Base-by-base conservation (phyloP, 2,113 vertebrate genomes). In the Poeciliopsis prolifica region DNA sequence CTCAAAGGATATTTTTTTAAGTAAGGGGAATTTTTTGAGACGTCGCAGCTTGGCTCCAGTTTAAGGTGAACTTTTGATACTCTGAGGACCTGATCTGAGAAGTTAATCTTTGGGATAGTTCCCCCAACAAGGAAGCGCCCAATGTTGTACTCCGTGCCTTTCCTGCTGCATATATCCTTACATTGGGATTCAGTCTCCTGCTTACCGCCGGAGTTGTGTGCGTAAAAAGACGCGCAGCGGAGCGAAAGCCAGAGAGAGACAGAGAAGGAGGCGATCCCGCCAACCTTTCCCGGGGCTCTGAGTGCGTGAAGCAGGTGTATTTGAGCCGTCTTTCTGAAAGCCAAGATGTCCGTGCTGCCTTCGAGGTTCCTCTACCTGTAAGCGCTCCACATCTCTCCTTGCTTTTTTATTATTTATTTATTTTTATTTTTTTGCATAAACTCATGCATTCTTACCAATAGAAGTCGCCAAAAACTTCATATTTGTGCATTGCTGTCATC, bases 341-440 rank as follows among this genome's bases (percentile, higher is more conserved):
- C 83, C 91, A 95, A 92, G 90, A 95, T 95, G 95, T 95, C 93
- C 88, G 83, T 85, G 81, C 88, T 94, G 85, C 95, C 94, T 90
- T 95, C 95, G 76, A 94, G 94, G 91, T 94, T 94, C 91, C 90
- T 94, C 82, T 95, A 95, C 92, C 90, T 95, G 95, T 95, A 95
- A 95, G 95, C 91, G 75, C 86, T 67, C 81, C 65, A 75, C 77
- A 86, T 86, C 81, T 82, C 60, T 86, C 80, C 80, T 61, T 37
- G 40, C 65, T 75, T 71, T 48, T 78, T 84, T n/a, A n/a, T n/a
- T n/a, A n/a, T n/a, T n/a, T n/a, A n/a, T n/a, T n/a, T n/a, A n/a
- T n/a, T n/a, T n/a, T n/a, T 86, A 64, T 70, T 69, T 42, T 81
- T 61, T 35, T 40, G 61, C 77, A 37, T 13, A 79, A 64, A 68